These are phyloP conservation scores for Axis porcinus DNA, from an alignment of 2,113 vertebrate genomes.

Conservation along the genomic window DNA sequence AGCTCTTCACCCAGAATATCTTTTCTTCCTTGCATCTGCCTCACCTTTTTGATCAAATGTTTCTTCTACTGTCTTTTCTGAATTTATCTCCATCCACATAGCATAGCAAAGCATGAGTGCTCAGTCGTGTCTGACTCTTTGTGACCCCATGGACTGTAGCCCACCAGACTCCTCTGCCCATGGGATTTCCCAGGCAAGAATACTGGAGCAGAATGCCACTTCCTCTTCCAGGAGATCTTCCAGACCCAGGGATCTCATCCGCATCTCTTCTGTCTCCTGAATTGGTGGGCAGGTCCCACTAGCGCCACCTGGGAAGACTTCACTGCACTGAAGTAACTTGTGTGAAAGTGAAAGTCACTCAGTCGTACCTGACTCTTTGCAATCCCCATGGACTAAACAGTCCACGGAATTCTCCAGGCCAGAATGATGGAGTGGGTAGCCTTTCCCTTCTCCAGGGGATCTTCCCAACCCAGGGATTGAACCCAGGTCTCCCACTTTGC, in stretches of 20 bases:
- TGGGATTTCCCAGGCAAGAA: not conserved
- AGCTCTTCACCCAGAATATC: not conserved
- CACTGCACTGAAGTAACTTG: too few relatives aligned
- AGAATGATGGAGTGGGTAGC: too few relatives aligned
- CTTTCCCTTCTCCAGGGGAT: too few relatives aligned
- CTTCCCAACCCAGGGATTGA: not conserved
- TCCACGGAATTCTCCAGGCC: too few relatives aligned
- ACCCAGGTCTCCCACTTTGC: not conserved
- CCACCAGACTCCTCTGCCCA: not conserved
- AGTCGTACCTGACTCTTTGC: too few relatives aligned
- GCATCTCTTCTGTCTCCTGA: too few relatives aligned
- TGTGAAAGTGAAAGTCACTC: too few relatives aligned
- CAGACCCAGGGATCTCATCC: too few relatives aligned
- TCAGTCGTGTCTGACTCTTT: not conserved
- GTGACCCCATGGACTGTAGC: not conserved
- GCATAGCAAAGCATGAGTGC: not conserved
- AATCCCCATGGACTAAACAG: too few relatives aligned
- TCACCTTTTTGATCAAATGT: not conserved
- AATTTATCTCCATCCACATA: not conserved
- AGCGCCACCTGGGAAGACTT: too few relatives aligned
- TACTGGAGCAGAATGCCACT: not conserved
- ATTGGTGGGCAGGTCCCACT: too few relatives aligned
- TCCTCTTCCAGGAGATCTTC: not conserved
- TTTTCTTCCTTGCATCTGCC: not conserved
- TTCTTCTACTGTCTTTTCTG: not conserved